phyloP scores from a whole-genome alignment of 2,888 invertebrate genomes.

The Synergus itoensis region DNA sequence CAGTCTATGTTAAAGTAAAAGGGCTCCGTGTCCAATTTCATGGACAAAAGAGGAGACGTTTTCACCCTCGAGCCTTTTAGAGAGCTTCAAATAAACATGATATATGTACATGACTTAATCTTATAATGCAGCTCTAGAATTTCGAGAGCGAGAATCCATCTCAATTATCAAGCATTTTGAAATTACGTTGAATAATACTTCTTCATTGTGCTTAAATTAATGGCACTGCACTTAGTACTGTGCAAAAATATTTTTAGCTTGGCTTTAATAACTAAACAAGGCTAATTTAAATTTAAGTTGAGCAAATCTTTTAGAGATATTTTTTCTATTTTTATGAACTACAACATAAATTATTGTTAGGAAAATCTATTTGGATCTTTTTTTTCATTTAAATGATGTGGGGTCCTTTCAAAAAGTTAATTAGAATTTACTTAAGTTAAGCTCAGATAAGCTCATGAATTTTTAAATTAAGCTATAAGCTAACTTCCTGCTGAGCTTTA shows the following conservation, averaged over 20 bases:
- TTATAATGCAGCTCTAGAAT: neutral
- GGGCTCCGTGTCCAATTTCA: constrained; percentile 9
- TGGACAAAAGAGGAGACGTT: neutral
- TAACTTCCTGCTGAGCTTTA: too few species aligned
- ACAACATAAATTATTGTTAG: too few species aligned
- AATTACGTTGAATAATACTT: neutral
- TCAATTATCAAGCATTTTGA: neutral
- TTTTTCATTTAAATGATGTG: too few species aligned
- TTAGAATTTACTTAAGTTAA: too few species aligned
- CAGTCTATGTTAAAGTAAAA: neutral
- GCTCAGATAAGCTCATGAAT: too few species aligned
- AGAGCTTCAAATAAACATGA: neutral
- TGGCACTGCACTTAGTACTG: neutral
- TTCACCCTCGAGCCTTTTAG: constrained; percentile 20
- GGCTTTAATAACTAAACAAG: neutral
- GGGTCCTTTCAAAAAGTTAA: neutral
- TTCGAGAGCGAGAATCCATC: neutral
- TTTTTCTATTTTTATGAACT: too few species aligned
- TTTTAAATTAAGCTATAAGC: too few species aligned
- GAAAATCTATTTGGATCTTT: too few species aligned
- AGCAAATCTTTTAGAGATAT: neutral
- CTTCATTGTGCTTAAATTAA: neutral
- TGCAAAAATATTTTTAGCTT: neutral
- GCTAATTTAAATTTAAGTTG: neutral
- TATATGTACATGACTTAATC: neutral